Evolutionary conservation across 1,140 invertebrate genomes (phyloP).

Genomic region (Meloidogyne hapla): DNA sequence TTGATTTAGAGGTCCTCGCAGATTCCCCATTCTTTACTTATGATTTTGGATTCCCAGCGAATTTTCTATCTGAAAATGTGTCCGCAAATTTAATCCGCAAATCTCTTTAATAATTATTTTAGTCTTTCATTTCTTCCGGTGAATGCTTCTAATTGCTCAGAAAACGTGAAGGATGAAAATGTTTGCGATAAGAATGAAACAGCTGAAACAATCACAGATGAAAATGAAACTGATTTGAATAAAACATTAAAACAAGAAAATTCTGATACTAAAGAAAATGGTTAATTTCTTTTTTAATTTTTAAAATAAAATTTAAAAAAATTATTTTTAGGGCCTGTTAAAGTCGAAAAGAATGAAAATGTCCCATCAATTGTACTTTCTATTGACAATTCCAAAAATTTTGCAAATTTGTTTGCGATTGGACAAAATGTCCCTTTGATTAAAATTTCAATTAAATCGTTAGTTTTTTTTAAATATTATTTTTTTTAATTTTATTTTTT

Average conservation of each 20-base stretch:
- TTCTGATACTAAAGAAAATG: not conserved
- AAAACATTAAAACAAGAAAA: not conserved
- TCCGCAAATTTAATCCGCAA: no score
- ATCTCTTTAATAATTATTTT: not conserved
- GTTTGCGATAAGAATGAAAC: not conserved
- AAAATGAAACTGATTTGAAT: not conserved
- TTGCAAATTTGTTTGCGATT: not conserved
- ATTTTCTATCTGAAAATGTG: no score
- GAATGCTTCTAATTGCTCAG: not conserved
- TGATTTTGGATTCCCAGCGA: no score
- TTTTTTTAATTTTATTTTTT: not conserved
- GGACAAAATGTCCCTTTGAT: not conserved
- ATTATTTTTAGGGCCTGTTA: not conserved
- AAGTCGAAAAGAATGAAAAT: not conserved
- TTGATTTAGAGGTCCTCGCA: no score
- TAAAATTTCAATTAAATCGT: not conserved
- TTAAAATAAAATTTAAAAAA: not conserved
- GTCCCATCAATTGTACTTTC: not conserved
- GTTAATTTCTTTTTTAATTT: not conserved
- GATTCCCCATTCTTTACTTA: no score
- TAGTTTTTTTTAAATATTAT: not conserved
- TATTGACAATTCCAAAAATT: not conserved
- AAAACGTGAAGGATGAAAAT: not conserved
- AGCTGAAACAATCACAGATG: not conserved
- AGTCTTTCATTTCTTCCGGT: not conserved